These are phyloP conservation scores for Dolichotis patagonum DNA, from an alignment of 2,113 vertebrate genomes.

Conservation along the genomic window DNA sequence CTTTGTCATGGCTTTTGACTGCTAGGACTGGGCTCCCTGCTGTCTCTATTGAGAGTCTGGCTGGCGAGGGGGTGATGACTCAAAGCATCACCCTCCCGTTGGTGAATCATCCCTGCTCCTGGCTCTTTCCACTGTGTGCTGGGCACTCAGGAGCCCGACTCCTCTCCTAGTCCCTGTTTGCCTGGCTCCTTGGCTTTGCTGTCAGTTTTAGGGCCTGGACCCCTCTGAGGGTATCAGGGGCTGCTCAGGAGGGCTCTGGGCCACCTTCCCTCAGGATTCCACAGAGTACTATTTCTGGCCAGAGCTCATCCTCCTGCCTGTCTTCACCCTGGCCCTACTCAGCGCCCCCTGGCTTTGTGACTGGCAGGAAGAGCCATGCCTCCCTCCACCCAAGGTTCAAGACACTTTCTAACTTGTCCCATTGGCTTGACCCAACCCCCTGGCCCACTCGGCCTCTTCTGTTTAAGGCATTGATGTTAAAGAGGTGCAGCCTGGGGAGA, in stretches of 20 bases:
- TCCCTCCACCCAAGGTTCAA: not conserved
- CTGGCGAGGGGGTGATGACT: fast-evolving
- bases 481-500: not conserved
- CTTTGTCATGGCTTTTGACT: not conserved
- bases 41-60: not conserved
- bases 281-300: not conserved
- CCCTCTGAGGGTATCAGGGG: fast-evolving
- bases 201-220: fast-evolving
- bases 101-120: not conserved
- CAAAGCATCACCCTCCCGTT: not conserved
- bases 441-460: not conserved
- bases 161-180: not conserved
- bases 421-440: not conserved
- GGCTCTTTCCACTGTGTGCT: fast-evolving
- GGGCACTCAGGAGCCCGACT: not conserved
- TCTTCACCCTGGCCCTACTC: not conserved
- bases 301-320: not conserved
- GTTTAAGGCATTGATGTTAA: not conserved
- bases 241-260: not conserved
- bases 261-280: not conserved
- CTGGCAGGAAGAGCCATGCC: not conserved
- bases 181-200: not conserved
- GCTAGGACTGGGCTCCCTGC: not conserved
- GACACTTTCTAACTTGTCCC: not conserved
- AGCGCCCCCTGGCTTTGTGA: not conserved